A percentile compares a stretch with the other conserved stretches of the same genome.
Conservation (phyloP, 2,113 vertebrate species). For the Corythoichthys haematopterus region DNA sequence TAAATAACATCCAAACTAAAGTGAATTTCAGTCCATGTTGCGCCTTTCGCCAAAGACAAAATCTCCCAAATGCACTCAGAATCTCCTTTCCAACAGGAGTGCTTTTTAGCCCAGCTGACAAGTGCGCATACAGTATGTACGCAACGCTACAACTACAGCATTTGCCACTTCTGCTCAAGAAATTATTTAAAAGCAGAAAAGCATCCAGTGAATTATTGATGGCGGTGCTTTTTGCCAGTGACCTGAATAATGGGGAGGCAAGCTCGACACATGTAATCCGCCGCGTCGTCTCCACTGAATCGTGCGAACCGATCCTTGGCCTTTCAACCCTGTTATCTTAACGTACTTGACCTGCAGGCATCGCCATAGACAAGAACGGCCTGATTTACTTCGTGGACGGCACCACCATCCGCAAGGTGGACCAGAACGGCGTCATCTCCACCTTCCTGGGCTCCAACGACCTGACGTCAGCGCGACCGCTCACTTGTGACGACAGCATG, state of each 20-base stretch:
- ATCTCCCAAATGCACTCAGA: constrained; percentile 1
- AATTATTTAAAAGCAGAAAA: constrained; percentile 74
- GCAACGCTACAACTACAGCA: constrained; percentile 55
- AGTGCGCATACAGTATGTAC: constrained; percentile 45
- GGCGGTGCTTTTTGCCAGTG: constrained; percentile 73
- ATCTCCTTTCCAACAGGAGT: neutral
- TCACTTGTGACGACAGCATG: constrained; percentile 96
- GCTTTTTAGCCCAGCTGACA: constrained; percentile 30
- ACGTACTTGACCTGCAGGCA: constrained; percentile 60
- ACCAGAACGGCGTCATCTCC: constrained; percentile 93
- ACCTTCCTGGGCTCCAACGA: constrained; percentile 95
- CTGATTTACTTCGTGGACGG: constrained; percentile 97
- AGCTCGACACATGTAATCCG: constrained; percentile 72
- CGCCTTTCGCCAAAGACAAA: neutral
- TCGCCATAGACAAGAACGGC: constrained; percentile 91
- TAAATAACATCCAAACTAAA: neutral
- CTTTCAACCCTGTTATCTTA: constrained; percentile 41
- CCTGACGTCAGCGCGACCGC: constrained; percentile 88
- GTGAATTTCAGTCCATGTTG: neutral
- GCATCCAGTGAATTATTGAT: constrained; percentile 72
- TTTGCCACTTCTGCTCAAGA: constrained; percentile 70
- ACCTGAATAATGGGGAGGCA: constrained; percentile 77
- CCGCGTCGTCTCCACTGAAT: constrained; percentile 63
- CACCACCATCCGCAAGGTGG: constrained; percentile 94
- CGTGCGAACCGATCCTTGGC: constrained; percentile 48